Evolutionary conservation across 2,797 vertebrate species (phyloP).

Genomic region (Knipowitschia caucasica): DNA sequence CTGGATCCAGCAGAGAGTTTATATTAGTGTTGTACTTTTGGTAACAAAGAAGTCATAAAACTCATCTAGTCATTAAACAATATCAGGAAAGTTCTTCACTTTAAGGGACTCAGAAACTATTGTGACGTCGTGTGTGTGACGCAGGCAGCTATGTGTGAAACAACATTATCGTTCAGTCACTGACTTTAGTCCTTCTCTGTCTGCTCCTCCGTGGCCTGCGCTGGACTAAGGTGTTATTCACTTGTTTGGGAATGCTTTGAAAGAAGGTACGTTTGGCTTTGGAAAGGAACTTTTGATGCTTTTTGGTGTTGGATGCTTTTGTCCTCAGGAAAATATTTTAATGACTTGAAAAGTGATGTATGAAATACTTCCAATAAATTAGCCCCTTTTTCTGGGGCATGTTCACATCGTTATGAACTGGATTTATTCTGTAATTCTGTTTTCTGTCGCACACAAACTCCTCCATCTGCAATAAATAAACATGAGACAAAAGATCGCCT

Average conservation of each 20-base stretch:
- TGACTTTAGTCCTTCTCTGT: conserved; percentile 38
- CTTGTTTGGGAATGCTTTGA: conserved; percentile 73
- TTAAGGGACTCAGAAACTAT: conserved; percentile 17
- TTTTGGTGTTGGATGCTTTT: conserved; percentile 73
- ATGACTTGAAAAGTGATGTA: conserved; percentile 60
- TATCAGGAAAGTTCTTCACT: conserved; percentile 16
- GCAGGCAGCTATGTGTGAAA: conserved; percentile 73
- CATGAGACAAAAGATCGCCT: neutral
- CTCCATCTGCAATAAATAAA: conserved; percentile 2
- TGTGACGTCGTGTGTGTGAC: conserved; percentile 55
- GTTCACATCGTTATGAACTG: conserved; percentile 72
- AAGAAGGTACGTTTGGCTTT: conserved; percentile 44
- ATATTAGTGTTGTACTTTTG: conserved; percentile 63
- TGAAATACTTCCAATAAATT: conserved; percentile 55
- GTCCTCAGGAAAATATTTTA: conserved; percentile 72
- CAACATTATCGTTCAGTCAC: conserved; percentile 36
- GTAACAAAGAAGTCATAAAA: conserved; percentile 30
- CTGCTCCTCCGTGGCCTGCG: conserved; percentile 52
- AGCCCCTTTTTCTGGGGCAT: conserved; percentile 58
- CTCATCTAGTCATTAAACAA: conserved; percentile 23
- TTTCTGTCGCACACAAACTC: neutral
- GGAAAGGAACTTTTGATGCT: conserved; percentile 56
- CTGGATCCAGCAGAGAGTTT: conserved; percentile 33
- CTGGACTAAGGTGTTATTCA: conserved; percentile 60
- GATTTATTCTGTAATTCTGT: conserved; percentile 49